Conservation (phyloP, 2,888 invertebrate species). For the Sinodicranocentrus sp. region DNA sequence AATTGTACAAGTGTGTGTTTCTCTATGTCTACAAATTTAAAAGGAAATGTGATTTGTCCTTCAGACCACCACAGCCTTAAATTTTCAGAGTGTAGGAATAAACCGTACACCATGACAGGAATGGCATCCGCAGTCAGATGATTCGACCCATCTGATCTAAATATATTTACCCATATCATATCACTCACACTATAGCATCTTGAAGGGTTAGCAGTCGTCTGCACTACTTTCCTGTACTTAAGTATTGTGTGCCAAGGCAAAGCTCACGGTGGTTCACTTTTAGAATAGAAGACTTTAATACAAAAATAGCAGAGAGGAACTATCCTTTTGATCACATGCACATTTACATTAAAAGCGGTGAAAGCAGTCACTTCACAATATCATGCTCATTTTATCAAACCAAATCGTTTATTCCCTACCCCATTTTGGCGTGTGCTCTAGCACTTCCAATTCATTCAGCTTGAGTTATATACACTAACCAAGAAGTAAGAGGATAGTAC, state of each 20-base stretch:
- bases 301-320: no score
- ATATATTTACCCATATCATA: background rate
- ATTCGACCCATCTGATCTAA: no score
- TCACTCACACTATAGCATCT: background rate
- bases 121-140: background rate
- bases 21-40: background rate
- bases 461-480: background rate
- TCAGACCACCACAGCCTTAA: background rate
- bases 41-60: conserved; percentile 27
- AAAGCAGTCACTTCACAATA: background rate
- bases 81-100: background rate
- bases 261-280: no score
- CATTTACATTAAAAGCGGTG: conserved; percentile 6
- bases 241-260: conserved; percentile 7
- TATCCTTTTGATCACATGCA: background rate
- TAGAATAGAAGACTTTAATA: no score
- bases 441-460: background rate
- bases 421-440: conserved; percentile 2
- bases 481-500: no score
- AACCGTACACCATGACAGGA: background rate
- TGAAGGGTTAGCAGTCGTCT: background rate
- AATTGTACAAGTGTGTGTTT: background rate
- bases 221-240: background rate
- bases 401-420: background rate
- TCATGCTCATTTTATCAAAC: no score